Conservation (phyloP, 64 coral and sea anemone genomes). For the Catalaphyllia jardinei region DNA sequence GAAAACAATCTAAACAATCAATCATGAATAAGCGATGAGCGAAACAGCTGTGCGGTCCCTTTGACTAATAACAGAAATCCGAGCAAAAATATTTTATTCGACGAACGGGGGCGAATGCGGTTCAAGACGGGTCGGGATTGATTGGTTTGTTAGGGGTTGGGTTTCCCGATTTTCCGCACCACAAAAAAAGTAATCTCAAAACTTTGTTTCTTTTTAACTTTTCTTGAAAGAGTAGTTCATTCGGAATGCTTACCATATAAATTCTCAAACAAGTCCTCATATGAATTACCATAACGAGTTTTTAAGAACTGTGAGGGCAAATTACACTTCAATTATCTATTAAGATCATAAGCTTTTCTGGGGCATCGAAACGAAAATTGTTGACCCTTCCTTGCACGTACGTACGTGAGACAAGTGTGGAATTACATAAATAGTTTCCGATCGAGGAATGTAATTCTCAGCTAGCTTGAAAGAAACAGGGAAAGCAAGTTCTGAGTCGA, state of each 20-base stretch:
- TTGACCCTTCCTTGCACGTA: background rate
- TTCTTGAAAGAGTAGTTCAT: background rate
- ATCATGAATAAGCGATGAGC: constrained; percentile 31
- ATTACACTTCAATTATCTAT: constrained; percentile 28
- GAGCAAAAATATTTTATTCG: constrained; percentile 25
- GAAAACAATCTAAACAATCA: constrained; percentile 63
- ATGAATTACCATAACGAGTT: constrained; percentile 16
- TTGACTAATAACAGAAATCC: constrained; percentile 34
- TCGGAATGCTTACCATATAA: background rate
- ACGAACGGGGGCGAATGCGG: constrained; percentile 17
- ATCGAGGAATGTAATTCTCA: background rate
- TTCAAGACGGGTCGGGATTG: background rate
- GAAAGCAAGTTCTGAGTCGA: too few species aligned
- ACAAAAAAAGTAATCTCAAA: background rate
- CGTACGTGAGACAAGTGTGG: background rate
- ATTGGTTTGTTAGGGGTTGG: constrained; percentile 7
- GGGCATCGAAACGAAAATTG: background rate
- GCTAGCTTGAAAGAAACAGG: background rate
- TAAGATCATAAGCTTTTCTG: background rate
- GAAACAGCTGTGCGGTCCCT: constrained; percentile 44
- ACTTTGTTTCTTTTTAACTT: background rate
- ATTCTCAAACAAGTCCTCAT: background rate
- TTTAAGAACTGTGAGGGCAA: background rate
- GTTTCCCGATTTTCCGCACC: constrained; percentile 21
- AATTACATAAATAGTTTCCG: background rate